phyloP scores from a whole-genome alignment of 2,888 invertebrate genomes.

The Prenolepis imparis region DNA sequence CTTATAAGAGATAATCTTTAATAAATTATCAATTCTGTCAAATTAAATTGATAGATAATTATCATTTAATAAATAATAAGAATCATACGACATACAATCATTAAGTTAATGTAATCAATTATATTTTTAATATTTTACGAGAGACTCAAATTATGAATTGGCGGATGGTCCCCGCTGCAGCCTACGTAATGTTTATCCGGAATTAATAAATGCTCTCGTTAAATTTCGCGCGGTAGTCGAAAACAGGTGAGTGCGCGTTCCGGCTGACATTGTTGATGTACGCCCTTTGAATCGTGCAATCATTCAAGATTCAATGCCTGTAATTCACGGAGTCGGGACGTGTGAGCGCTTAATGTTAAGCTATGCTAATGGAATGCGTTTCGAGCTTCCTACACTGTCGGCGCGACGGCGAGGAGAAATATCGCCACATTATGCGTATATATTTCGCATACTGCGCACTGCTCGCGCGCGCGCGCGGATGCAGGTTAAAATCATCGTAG shows the following conservation, averaged over 20 bases:
- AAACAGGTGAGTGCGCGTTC: constrained; percentile 53
- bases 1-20: not conserved
- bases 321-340: constrained; percentile 68
- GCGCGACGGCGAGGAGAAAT: constrained; percentile 68
- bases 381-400: constrained; percentile 74
- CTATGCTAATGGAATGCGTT: constrained; percentile 78
- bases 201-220: constrained; percentile 45
- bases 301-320: constrained; percentile 65
- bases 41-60: not conserved
- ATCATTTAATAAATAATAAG: not conserved
- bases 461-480: constrained; percentile 35
- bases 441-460: constrained; percentile 41
- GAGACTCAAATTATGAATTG: not conserved
- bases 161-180: not conserved
- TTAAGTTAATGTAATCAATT: not conserved
- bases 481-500: constrained; percentile 53
- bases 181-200: not conserved
- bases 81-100: not conserved
- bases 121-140: not conserved
- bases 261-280: constrained; percentile 57
- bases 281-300: constrained; percentile 59
- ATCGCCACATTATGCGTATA: constrained; percentile 67
- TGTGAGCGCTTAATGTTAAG: constrained; percentile 75
- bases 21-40: not conserved
- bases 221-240: constrained; percentile 47